Conservation (phyloP, 1,140 invertebrate species). For the Notospermus geniculatus region DNA sequence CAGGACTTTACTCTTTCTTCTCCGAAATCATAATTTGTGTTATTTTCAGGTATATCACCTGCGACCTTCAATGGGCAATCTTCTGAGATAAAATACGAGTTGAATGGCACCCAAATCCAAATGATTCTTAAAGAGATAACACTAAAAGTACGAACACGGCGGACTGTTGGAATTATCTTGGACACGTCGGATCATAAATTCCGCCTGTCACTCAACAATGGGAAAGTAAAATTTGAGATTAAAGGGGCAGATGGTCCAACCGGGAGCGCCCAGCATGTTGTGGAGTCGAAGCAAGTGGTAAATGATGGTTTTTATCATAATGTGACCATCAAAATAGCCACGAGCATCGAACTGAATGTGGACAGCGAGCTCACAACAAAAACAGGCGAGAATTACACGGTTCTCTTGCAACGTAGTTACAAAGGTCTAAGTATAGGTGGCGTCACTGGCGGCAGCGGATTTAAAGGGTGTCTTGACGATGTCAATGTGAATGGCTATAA, state of each 20-base stretch:
- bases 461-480: constrained; percentile 88
- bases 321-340: not conserved
- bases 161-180: constrained; percentile 34
- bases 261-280: not conserved
- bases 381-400: not conserved
- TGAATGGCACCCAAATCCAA: no score
- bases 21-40: no score
- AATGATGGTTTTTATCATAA: constrained; percentile 3
- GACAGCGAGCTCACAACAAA: not conserved
- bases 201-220: constrained; percentile 14
- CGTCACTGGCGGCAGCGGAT: constrained; percentile 32
- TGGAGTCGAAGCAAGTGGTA: not conserved
- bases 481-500: constrained; percentile 79
- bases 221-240: constrained; percentile 26
- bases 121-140: no score
- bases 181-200: constrained; percentile 17
- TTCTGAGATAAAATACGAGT: no score
- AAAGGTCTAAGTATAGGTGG: not conserved
- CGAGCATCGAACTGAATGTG: not conserved
- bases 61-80: no score
- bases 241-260: not conserved
- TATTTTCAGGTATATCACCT: no score
- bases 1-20: no score
- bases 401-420: not conserved
- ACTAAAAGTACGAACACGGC: constrained; percentile 37